Evolutionary conservation across 2,113 vertebrate species (phyloP).

Genomic region (Addax nasomaculatus): DNA sequence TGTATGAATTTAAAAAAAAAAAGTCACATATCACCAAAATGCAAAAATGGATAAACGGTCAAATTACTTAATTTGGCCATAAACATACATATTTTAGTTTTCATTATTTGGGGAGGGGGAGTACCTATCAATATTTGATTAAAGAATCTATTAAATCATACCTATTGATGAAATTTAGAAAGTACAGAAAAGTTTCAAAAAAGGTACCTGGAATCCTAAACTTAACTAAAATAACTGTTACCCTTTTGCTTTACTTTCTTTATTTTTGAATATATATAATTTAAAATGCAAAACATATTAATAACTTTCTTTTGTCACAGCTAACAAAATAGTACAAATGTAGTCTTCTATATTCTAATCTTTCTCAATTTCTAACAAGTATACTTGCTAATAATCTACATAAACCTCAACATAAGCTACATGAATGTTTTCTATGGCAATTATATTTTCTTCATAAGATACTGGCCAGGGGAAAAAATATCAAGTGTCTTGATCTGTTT

Average conservation of each 20-base stretch:
- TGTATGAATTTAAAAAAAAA: slow-evolving; percentile 16
- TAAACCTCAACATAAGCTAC: neutral
- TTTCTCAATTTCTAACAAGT: neutral
- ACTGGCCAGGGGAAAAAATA: neutral
- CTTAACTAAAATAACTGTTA: neutral
- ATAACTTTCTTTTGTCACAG: slow-evolving; percentile 20
- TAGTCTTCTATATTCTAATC: neutral
- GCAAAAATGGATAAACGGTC: neutral
- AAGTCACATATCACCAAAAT: neutral
- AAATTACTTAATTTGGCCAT: slow-evolving; percentile 28
- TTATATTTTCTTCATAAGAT: neutral
- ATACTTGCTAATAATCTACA: neutral
- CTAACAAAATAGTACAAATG: slow-evolving; percentile 27
- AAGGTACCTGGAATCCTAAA: neutral
- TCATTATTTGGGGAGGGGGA: neutral
- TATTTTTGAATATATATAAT: neutral
- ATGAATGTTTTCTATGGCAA: neutral
- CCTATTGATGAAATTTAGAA: neutral
- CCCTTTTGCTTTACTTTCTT: neutral
- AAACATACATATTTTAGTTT: neutral
- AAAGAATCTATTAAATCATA: neutral
- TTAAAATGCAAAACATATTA: slow-evolving; percentile 25
- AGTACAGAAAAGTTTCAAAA: neutral
- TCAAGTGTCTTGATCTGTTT: neutral
- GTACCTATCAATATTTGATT: neutral